Base-by-base conservation (phyloP, 1,140 invertebrate genomes). In the Drosophila willistoni region DNA sequence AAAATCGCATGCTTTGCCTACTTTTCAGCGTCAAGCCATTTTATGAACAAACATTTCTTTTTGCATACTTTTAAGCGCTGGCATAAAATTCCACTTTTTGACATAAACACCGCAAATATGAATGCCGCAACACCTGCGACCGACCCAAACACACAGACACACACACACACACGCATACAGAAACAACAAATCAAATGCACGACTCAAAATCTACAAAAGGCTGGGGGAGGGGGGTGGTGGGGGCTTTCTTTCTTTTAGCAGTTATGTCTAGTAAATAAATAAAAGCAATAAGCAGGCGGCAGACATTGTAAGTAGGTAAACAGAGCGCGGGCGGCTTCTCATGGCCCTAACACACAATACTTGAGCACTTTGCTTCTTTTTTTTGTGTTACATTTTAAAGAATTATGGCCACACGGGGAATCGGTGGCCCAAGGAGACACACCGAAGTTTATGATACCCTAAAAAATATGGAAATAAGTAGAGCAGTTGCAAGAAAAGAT, bases 221-320 rank as follows among this genome's bases (percentile, higher is more conserved):
- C 29, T 29, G 6, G 25, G 1, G 7, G 3, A 14, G 13, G 17
- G 59, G 33, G 6, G 12, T 0, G 5, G 9, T 5, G 14, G 33
- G 25, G 36, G 14, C 36, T 22, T 6, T 39, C 19, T 19, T 55
- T 51, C 36, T 59, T 64, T 54, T 70, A 47, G 65, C 79, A 78
- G 76, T 77, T 77, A 83, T 84, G 81, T 84, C 81, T 81, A 85
- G 83, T 86, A 73, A 86, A 86, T 86, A 86, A 86, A 86, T 86
- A 86, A 86, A 86, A 86, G 79, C 83, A 83, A 86, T 87, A 86
- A 86, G 76, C 83, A 83, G 82, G 59, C 64, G 51, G 65, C 81
- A 71, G 68, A 64, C 71, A 57, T 41, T 72, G 56, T 75, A 78
- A 86, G 72, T 72, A 78, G 81, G 76, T 68, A 77, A 75, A 66